phyloP scores from a whole-genome alignment of 2,113 vertebrate genomes.

The Heterotis niloticus region DNA sequence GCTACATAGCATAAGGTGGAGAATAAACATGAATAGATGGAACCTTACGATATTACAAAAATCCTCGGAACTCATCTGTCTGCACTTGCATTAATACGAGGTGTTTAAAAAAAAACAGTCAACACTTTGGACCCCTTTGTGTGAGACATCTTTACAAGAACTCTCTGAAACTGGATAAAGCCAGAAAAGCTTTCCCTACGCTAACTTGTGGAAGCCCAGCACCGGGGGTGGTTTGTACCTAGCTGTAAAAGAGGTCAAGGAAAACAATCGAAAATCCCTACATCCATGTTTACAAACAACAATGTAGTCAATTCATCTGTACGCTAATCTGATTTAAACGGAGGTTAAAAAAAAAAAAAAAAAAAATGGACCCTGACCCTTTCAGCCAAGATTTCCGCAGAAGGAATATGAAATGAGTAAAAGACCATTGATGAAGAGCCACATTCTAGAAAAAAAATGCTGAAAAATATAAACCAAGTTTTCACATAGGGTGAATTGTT shows the following conservation, averaged over 20 bases:
- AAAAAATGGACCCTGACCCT: constrained; percentile 20
- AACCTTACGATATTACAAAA: too few relatives aligned
- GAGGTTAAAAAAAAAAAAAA: too few relatives aligned
- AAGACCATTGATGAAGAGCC: neutral
- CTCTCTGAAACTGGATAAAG: constrained; percentile 12
- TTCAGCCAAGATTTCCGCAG: constrained; percentile 14
- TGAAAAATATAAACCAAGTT: too few relatives aligned
- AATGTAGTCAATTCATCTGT: constrained; percentile 28
- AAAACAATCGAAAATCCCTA: constrained; percentile 15
- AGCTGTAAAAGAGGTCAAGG: neutral
- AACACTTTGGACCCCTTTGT: constrained; percentile 12
- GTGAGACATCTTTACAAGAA: constrained; percentile 18
- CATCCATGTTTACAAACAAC: constrained; percentile 24
- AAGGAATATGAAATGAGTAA: neutral
- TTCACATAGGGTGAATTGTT: too few relatives aligned
- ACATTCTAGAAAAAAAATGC: neutral
- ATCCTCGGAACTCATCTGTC: neutral
- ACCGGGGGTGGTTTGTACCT: neutral
- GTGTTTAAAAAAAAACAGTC: constrained; percentile 20
- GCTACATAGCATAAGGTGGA: too few relatives aligned
- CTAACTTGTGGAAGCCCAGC: neutral
- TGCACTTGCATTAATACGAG: neutral
- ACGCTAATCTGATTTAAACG: constrained; percentile 25
- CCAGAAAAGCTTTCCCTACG: constrained; percentile 10
- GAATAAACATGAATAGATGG: too few relatives aligned